A percentile compares a stretch with the other conserved stretches of the same genome.
phyloP scores from a whole-genome alignment of 2,888 invertebrate species.

The Agriopis aurantiaria region DNA sequence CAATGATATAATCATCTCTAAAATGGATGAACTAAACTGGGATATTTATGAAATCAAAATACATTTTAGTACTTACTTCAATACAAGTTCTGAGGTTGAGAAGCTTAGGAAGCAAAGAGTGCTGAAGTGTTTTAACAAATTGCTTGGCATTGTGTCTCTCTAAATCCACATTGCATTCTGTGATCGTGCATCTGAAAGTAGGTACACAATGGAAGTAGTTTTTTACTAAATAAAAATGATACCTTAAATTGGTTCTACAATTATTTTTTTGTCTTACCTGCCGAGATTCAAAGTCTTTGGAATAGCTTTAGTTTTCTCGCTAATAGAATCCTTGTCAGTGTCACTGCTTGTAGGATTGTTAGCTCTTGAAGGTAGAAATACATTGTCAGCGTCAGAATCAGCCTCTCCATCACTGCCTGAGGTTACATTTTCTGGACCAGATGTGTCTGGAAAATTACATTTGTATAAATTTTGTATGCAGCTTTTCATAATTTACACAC shows the following conservation, averaged over 20 bases:
- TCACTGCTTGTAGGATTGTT: constrained; percentile 64
- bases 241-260: not conserved
- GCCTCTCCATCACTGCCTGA: constrained; percentile 81
- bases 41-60: no score
- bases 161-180: constrained; percentile 92
- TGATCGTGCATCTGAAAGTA: constrained; percentile 75
- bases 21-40: no score
- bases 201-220: no score
- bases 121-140: constrained; percentile 92
- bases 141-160: constrained; percentile 95
- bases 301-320: constrained; percentile 68
- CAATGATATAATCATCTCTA: no score
- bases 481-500: no score
- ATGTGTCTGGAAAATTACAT: constrained; percentile 67
- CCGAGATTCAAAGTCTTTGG: constrained; percentile 82
- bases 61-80: constrained; percentile 80
- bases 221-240: not conserved
- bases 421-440: constrained; percentile 89
- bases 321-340: constrained; percentile 54
- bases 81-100: constrained; percentile 92
- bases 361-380: constrained; percentile 79
- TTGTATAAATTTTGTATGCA: not conserved
- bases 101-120: constrained; percentile 91
- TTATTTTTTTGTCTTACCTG: constrained; percentile 59
- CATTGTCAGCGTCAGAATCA: constrained; percentile 82